Evolutionary conservation across 2,888 invertebrate genomes (phyloP), one percentile per base, ranked within the genome.

Genomic region (Phengaris arion): DNA sequence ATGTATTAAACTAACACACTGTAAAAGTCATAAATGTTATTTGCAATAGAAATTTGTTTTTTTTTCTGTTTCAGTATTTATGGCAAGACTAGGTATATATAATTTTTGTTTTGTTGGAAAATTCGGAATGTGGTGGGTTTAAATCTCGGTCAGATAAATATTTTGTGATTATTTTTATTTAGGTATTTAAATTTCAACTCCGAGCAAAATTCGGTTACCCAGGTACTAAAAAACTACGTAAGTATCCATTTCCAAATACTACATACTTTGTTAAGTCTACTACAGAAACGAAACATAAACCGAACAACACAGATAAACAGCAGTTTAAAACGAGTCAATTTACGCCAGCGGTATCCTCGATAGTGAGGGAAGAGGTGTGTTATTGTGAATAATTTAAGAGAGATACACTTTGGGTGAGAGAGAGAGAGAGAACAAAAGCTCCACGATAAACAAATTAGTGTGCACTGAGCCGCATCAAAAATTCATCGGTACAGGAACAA

Each of bases 361-460:
- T 78, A 80, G 80, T 75, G 79, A 74, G 77, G 76, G 78, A 81
- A 78, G 80, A 80, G 80, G 80, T 80, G 80, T 79, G 79, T 81
- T 81, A 81, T 82, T 79, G 80, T 86, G 80, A 86, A 86, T 85
- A 85, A 87, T 86, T 85, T 83, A 88, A 80, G 81, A 77, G 81
- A 82, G 82, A 83, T 85, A 85, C 82, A 83, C 83, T 83, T 81
- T 81, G 83, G 82, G 82, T 80, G 81, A 81, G 81, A 84, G 86
- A 74, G 81, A 81, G 81, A 84, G 86, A 74, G 87, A 84, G 84
- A 86, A 85, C 86, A 89, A 87, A 81, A 86, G 83, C 82, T 83
- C 80, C 89, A 88, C 90, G 90, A 89, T 93, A 93, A 92, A 93
- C 93, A 93, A 93, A 93, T 93, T 93, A 93, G 92, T 87, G 91